Evolutionary conservation across 1,140 invertebrate genomes (phyloP), one percentile per base, ranked within the genome.

Genomic region (Sarcophaga bullata): DNA sequence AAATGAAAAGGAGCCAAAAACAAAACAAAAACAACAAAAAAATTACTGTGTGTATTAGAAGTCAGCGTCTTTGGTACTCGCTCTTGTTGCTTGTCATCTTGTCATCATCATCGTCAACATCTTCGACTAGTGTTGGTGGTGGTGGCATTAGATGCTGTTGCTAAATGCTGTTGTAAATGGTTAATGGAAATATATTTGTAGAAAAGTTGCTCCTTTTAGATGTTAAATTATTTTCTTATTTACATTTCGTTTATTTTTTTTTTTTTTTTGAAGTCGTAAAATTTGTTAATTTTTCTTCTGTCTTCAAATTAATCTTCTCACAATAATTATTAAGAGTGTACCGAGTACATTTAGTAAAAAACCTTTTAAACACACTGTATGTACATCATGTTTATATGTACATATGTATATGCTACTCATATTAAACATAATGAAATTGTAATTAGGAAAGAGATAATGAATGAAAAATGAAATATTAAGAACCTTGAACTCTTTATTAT

Each of bases 41-140:
- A 37, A 37, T 15, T 58, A 58, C n/a, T 58, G 54, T 58, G 54
- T 37, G 1, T 58, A 58, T 58, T 58, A 58, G 54, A 58, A 58
- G 54, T 58, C 54, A 58, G 54, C 54, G 54, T 58, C 54, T 58
- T 58, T 58, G 54, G 54, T 58, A n/a, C n/a, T 58, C 15, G 54
- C 54, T 58, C 15, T n/a, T 58, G 54, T 58, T 58, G 54, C 54
- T 58, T 58, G 54, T 58, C 54, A 58, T 58, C 54, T 58, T n/a
- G n/a, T 58, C 54, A 58, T 58, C 25, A 37, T 37, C 25, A 37
- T 37, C 25, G 25, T 37, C 25, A 37, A 58, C 54, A 58, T 58
- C 54, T 58, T 58, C 54, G 7, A n/a, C 54, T n/a, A 15, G 6
- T 13, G 54, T 13, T 58, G 54, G 7, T 58, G 25, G 1, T 37